Conservation (phyloP, 1,140 invertebrate genomes). For the Andrena cerasifolii region DNA sequence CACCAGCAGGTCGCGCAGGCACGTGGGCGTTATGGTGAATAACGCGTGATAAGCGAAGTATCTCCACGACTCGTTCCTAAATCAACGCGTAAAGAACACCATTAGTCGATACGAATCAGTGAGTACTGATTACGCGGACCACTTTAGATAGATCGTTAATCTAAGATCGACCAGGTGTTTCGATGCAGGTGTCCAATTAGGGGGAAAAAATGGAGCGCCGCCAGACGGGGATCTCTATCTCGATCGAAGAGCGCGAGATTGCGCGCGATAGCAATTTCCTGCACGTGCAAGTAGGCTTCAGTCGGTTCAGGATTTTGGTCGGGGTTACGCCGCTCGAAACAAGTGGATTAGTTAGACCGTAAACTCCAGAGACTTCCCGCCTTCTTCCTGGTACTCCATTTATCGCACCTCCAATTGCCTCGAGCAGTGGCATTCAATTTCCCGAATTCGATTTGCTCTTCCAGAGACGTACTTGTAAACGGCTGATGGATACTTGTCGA, state of each 20-base stretch:
- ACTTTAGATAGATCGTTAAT: neutral
- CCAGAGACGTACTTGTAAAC: conserved; percentile 83
- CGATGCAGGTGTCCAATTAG: neutral
- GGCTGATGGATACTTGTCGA: conserved; percentile 79
- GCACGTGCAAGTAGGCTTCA: neutral
- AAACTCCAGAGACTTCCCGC: neutral
- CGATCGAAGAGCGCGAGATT: neutral
- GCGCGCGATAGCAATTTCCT: neutral
- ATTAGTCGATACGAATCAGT: too few relatives aligned
- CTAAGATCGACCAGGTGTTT: conserved; percentile 9
- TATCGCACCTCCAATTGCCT: neutral
- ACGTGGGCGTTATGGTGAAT: conserved; percentile 80
- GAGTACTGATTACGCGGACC: neutral
- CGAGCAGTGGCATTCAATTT: neutral
- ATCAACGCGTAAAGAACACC: conserved; percentile 29
- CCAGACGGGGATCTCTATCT: neutral
- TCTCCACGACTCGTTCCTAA: conserved; percentile 73
- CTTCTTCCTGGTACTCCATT: too few relatives aligned
- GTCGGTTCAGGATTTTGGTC: neutral
- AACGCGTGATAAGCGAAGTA: conserved; percentile 83
- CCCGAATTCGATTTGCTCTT: neutral
- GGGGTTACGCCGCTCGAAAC: neutral
- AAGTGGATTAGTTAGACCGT: neutral
- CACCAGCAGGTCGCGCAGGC: conserved; percentile 83
- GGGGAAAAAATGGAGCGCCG: too few relatives aligned